A percentile compares a stretch with the other conserved stretches of the same genome.
These are phyloP conservation scores for Barnardius zonarius DNA, from an alignment of 2,113 vertebrate species.

Conservation along the genomic window DNA sequence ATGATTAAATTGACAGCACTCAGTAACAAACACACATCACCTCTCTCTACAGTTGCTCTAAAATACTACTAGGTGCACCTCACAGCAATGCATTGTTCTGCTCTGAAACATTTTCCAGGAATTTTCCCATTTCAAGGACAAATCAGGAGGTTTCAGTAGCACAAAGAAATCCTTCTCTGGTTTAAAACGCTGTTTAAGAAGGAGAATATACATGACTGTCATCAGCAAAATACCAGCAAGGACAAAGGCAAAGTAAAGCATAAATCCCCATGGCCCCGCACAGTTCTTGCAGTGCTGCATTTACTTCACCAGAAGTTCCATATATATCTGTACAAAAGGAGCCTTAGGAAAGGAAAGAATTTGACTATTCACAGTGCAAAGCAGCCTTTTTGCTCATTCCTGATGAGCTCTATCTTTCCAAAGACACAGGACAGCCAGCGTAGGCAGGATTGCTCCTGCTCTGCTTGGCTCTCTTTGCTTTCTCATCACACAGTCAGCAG, in stretches of 20 bases:
- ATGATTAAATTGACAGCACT: not conserved
- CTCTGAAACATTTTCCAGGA: not conserved
- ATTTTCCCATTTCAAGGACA: not conserved
- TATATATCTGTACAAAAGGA: not conserved
- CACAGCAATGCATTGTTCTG: not conserved
- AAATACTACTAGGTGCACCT: not conserved
- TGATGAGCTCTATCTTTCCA: not conserved
- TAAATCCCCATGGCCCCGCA: not conserved
- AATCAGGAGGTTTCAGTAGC: not conserved
- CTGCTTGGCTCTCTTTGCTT: conserved; percentile 23
- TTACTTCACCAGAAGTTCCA: not conserved
- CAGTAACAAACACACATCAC: not conserved
- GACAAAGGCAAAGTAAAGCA: not conserved
- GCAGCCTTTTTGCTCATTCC: not conserved
- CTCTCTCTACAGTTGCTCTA: not conserved
- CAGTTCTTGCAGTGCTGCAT: not conserved
- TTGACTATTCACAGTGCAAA: not conserved
- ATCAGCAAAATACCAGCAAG: not conserved
- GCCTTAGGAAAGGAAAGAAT: not conserved
- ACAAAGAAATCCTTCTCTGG: not conserved
- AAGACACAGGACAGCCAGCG: not conserved
- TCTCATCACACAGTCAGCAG: not conserved
- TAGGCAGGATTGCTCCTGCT: not conserved
- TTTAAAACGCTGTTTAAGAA: not conserved
- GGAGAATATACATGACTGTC: not conserved